Evolutionary conservation across 1,140 invertebrate genomes (phyloP).

Genomic region (Drosophila ficusphila): DNA sequence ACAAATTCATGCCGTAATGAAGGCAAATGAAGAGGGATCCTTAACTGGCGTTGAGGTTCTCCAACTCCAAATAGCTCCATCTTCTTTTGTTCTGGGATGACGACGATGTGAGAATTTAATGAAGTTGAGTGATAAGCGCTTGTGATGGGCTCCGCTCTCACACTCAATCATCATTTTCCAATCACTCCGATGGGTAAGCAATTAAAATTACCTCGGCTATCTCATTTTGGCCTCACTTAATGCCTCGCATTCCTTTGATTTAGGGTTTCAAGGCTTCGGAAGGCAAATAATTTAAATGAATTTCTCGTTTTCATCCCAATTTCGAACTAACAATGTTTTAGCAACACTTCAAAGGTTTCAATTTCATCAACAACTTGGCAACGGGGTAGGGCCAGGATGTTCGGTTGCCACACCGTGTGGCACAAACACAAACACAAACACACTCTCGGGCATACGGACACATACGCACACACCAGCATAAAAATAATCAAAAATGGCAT

Average conservation of each 20-base stretch:
- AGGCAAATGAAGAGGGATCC: slow-evolving; percentile 1
- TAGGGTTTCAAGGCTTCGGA: slow-evolving; percentile 4
- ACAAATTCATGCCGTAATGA: slow-evolving; percentile 1
- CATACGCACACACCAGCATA: slow-evolving; percentile 29
- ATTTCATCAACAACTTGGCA: slow-evolving; percentile 36
- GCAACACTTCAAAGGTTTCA: slow-evolving; percentile 74
- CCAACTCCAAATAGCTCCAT: neutral
- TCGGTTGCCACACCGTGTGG: slow-evolving; percentile 15
- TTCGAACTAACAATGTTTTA: slow-evolving; percentile 54
- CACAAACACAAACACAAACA: slow-evolving; percentile 8
- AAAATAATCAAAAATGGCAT: slow-evolving; percentile 75
- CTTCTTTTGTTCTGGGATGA: neutral
- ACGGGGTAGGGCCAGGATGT: neutral
- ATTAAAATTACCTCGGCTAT: slow-evolving; percentile 32
- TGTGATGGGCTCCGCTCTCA: neutral
- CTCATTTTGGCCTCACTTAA: slow-evolving; percentile 10
- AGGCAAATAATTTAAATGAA: slow-evolving; percentile 61
- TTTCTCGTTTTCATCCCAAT: slow-evolving; percentile 57
- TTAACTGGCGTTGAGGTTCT: neutral
- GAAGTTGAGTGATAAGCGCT: neutral
- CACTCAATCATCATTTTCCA: neutral
- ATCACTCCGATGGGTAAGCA: slow-evolving; percentile 13
- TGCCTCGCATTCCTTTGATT: slow-evolving; percentile 25
- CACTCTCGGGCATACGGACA: neutral
- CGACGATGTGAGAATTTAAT: neutral